Evolutionary conservation across 2,113 vertebrate species (phyloP).

Genomic region (Notothenia coriiceps): DNA sequence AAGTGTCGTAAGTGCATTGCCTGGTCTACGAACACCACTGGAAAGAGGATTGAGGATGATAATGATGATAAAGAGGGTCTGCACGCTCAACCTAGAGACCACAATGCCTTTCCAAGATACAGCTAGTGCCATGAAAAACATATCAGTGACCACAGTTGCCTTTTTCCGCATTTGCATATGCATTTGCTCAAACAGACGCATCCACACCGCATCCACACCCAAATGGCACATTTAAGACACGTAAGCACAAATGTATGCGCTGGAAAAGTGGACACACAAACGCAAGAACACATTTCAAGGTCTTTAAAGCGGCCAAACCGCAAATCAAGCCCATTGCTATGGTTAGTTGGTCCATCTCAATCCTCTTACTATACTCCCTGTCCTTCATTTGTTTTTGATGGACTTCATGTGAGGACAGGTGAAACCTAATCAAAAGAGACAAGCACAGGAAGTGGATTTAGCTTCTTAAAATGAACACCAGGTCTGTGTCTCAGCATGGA

Average conservation of each 20-base stretch:
- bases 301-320: constrained; percentile 43
- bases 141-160: constrained; percentile 53
- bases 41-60: constrained; percentile 75
- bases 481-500: constrained; percentile 41
- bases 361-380: constrained; percentile 36
- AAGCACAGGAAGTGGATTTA: constrained; percentile 61
- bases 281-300: constrained; percentile 26
- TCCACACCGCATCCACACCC: background rate
- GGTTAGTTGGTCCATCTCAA: constrained; percentile 48
- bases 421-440: constrained; percentile 65
- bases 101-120: constrained; percentile 67
- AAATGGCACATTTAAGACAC: constrained; percentile 19
- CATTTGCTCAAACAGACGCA: constrained; percentile 23
- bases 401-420: constrained; percentile 52
- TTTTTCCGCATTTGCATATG: constrained; percentile 17
- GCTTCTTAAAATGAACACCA: constrained; percentile 50
- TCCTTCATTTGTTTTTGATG: constrained; percentile 27
- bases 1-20: constrained; percentile 35
- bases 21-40: constrained; percentile 44
- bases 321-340: constrained; percentile 37
- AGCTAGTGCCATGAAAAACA: constrained; percentile 66
- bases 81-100: constrained; percentile 58
- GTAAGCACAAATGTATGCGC: constrained; percentile 28
- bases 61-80: constrained; percentile 75
- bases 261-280: constrained; percentile 32